Base-by-base conservation (phyloP, 2,797 vertebrate genomes). In the Tiaroga cobitis region DNA sequence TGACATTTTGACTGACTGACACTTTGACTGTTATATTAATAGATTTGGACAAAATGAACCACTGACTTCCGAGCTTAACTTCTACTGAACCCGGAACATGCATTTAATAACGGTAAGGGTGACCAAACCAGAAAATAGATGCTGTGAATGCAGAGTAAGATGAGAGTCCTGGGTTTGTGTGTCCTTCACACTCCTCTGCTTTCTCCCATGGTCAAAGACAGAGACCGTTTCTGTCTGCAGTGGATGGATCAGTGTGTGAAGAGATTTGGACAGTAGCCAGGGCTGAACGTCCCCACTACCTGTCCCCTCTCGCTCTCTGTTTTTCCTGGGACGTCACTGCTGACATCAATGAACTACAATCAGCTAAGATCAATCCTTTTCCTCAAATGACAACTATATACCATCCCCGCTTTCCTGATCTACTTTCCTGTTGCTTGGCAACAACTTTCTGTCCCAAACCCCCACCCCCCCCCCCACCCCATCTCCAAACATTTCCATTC, bases 341-440 rank as follows among this genome's bases (percentile, higher is more conserved):
- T 87, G 81, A 89, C 87, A 87, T 90, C 81, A 88, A 77, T 76
- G 80, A 80, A 70, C 85, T 87, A 83, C 77, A 72, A 77, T 86
- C 49, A 87, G 87, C 72, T 32, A 85, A 82, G 89, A 90, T 89
- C 91, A 92, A 92, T 92, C 88, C 85, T 88, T 77, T 59, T 69
- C 85, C 78, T 68, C 8, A 84, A 83, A 86, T 88, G 84, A 90
- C 84, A 84, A 84, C 85, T 82, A 74, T 21, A 41, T 26, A 63
- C 81, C 39, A 46, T 69, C 74, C 81, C 70, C 46, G 70, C 82
- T 81, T 74, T 89, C 89, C 91, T 90, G 88, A 85, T 91, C 91
- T 89, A 91, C 73, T 88, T 87, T 87, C 41, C 82, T 82, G 90
- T 90, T 92, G 89, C 91, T 86, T 84, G 84, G 89, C 90, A 92